A percentile compares a stretch with the other conserved stretches of the same genome.
Evolutionary conservation across 1,140 invertebrate genomes (phyloP).

Genomic region (Tribolium madens): DNA sequence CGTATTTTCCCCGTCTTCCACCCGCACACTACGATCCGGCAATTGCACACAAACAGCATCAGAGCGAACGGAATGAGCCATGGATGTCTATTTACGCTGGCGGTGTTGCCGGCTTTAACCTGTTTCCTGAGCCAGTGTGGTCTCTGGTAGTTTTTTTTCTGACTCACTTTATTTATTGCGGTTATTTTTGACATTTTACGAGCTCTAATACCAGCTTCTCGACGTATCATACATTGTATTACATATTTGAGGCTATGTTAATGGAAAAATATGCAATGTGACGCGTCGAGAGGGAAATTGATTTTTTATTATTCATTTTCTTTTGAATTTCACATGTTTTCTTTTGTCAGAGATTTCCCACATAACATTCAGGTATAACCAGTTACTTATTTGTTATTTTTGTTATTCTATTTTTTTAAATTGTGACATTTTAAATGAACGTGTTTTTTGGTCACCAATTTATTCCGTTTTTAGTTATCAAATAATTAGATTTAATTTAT

Average conservation of each 20-base stretch:
- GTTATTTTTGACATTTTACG: conserved; percentile 13
- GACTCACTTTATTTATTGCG: conserved; percentile 31
- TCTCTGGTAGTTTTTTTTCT: background rate
- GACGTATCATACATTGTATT: background rate
- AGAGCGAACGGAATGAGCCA: background rate
- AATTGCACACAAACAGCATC: conserved; percentile 39
- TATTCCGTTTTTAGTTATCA: too few species aligned
- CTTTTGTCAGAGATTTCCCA: background rate
- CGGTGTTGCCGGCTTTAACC: conserved; percentile 17
- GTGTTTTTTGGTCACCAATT: too few species aligned
- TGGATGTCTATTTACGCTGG: conserved; percentile 30
- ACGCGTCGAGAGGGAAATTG: background rate
- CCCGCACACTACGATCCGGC: conserved; percentile 45
- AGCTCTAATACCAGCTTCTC: background rate
- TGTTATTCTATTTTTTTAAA: too few species aligned
- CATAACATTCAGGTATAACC: background rate
- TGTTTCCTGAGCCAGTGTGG: conserved; percentile 26
- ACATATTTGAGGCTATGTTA: background rate
- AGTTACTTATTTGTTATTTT: too few species aligned
- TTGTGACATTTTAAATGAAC: too few species aligned
- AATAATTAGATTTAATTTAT: too few species aligned
- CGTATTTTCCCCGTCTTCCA: conserved; percentile 49
- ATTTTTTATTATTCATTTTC: background rate
- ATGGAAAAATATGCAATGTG: background rate
- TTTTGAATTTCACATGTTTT: background rate